Conservation (phyloP, 2,797 vertebrate species). For the Eulemur coronatus region DNA sequence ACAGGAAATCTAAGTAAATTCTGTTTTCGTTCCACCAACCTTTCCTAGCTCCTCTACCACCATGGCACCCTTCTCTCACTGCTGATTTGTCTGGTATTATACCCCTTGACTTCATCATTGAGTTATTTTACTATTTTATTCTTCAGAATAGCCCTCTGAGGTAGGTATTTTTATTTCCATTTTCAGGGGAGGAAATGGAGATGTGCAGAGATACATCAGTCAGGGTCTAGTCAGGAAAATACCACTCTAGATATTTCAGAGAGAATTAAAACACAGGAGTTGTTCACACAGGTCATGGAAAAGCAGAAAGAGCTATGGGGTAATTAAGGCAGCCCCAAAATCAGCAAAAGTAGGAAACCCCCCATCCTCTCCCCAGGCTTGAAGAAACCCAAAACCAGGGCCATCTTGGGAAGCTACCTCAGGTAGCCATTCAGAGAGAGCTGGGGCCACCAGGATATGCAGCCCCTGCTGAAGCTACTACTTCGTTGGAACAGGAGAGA, state of each 20-base stretch:
- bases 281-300: not conserved
- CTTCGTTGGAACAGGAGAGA: not conserved
- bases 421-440: not conserved
- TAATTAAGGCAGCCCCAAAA: not conserved
- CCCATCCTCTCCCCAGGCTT: not conserved
- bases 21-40: not conserved
- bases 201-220: not conserved
- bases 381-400: not conserved
- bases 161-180: not conserved
- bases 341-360: not conserved
- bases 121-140: not conserved
- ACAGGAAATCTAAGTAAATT: not conserved
- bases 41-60: not conserved
- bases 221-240: not conserved
- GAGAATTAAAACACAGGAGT: not conserved
- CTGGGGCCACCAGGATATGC: not conserved
- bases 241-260: not conserved
- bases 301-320: not conserved
- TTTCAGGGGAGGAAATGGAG: not conserved
- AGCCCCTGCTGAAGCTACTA: not conserved
- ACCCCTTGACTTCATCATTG: not conserved
- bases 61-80: fast-evolving
- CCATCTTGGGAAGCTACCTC: not conserved
- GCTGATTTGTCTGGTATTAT: not conserved
- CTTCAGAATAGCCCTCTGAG: not conserved